Evolutionary conservation across 2,888 invertebrate species (phyloP).

Genomic region (Amphimallon solstitiale): DNA sequence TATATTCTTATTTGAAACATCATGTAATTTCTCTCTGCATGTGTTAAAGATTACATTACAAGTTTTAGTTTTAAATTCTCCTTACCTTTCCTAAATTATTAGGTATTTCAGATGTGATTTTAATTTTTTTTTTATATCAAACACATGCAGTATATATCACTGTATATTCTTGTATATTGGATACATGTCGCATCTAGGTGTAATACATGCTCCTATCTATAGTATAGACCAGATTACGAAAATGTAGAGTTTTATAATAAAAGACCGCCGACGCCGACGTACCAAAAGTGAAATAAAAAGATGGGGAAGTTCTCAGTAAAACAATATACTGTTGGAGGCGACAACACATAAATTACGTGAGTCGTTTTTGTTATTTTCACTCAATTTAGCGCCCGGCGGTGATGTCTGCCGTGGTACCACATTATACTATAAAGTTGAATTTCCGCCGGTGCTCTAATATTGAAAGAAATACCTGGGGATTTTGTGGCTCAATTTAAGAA

Average conservation of each 20-base stretch:
- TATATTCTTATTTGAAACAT: too few species aligned
- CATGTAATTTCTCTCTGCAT: too few species aligned
- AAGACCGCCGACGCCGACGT: not conserved
- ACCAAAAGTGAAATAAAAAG: slow-evolving; percentile 12
- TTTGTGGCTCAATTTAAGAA: slow-evolving; percentile 52
- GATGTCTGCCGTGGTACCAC: slow-evolving; percentile 49
- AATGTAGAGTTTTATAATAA: slow-evolving; percentile 6
- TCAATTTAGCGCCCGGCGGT: slow-evolving; percentile 49
- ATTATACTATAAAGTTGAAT: slow-evolving; percentile 54
- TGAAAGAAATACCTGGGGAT: slow-evolving; percentile 53
- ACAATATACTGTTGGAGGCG: slow-evolving; percentile 45
- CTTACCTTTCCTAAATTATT: too few species aligned
- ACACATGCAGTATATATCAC: too few species aligned
- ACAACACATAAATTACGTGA: slow-evolving; percentile 52
- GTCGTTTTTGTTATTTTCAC: slow-evolving; percentile 52
- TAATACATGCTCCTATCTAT: not conserved
- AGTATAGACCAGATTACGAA: not conserved
- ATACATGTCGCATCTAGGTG: too few species aligned
- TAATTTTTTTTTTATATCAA: too few species aligned
- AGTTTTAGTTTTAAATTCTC: too few species aligned
- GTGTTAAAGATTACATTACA: too few species aligned
- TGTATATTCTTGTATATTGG: too few species aligned
- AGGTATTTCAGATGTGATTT: too few species aligned
- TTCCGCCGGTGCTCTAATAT: slow-evolving; percentile 45
- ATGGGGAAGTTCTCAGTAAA: slow-evolving; percentile 29